Evolutionary conservation across 2,888 invertebrate genomes (phyloP), one percentile per base, ranked within the genome.

Genomic region (Drosophila atroscutellata): DNA sequence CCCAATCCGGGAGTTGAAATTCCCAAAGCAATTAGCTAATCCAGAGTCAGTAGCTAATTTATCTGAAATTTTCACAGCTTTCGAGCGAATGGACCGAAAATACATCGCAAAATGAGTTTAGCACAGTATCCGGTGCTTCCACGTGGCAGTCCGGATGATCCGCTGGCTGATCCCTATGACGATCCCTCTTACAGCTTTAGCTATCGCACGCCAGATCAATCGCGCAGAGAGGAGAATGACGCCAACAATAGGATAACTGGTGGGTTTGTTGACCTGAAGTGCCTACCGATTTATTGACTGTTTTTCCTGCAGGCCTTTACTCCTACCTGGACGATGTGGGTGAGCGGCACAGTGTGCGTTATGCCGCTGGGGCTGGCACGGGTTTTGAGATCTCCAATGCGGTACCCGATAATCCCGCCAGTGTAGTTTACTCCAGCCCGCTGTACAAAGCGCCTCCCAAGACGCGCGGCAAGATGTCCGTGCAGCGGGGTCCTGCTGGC

Each of bases 371-470:
- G 0, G 94, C 96, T 47, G 95, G 95, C 74, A 96, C 95, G 0
- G 97, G 97, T 0, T 97, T 96, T 92, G 95, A 96, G 90, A 96
- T 97, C 2, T 95, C 95, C 30, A 96, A 96, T 89, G 95, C 95
- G 30, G 95, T 96, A 55, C 95, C 95, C 4, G 94, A 95, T 58
- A 95, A 95, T 42, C 95, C 95, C 1, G 93, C 94, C 4, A 94
- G 94, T 0, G 94, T 96, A 0, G 96, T 95, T 90, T 96, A 95
- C 83, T 94, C 94, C 32, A 95, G 95, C 1, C 95, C 95, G 0
- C 91, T 95, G 2, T 95, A 95, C 13, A 94, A 95, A 72, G 95
- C 95, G 0, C 94, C 95, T 77, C 95, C 94, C 0, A 94, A 94
- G 71, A 94, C 95, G 0, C 94, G 96, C 57, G 96, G 96, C 15